Conservation (phyloP, 2,888 invertebrate species). For the Trypoxylon attenuatum region DNA sequence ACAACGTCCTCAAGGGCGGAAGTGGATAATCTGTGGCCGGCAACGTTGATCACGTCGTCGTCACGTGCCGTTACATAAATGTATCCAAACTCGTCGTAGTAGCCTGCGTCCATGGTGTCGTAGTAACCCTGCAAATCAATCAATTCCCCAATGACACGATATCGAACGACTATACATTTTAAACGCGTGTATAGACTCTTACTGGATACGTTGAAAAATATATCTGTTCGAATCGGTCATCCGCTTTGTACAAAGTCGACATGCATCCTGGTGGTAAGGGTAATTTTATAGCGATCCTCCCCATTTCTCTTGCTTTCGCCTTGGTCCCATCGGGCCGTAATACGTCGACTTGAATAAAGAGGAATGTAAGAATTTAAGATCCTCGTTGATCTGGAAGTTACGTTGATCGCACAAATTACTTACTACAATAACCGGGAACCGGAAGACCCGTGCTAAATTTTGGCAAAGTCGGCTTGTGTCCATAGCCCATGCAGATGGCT, state of each 20-base stretch:
- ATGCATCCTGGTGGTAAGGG: slow-evolving; percentile 94
- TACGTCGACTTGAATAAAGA: slow-evolving; percentile 79
- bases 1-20: slow-evolving; percentile 94
- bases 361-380: no score
- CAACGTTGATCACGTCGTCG: slow-evolving; percentile 97
- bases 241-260: slow-evolving; percentile 87
- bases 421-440: slow-evolving; percentile 91
- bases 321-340: slow-evolving; percentile 82
- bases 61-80: slow-evolving; percentile 93
- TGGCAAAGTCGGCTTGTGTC: slow-evolving; percentile 83
- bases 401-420: no score
- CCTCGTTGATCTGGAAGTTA: no score
- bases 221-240: slow-evolving; percentile 85
- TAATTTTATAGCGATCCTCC: slow-evolving; percentile 87
- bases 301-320: slow-evolving; percentile 84
- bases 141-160: background rate
- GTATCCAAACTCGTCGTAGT: slow-evolving; percentile 87
- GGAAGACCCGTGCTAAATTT: slow-evolving; percentile 89
- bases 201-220: slow-evolving; percentile 91
- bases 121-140: slow-evolving; percentile 92
- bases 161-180: background rate
- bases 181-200: no score
- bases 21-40: slow-evolving; percentile 93
- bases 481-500: slow-evolving; percentile 87
- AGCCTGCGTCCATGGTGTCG: slow-evolving; percentile 97